These are phyloP conservation scores for Cyanistes caeruleus DNA, from an alignment of 2,113 vertebrate species.

Conservation along the genomic window DNA sequence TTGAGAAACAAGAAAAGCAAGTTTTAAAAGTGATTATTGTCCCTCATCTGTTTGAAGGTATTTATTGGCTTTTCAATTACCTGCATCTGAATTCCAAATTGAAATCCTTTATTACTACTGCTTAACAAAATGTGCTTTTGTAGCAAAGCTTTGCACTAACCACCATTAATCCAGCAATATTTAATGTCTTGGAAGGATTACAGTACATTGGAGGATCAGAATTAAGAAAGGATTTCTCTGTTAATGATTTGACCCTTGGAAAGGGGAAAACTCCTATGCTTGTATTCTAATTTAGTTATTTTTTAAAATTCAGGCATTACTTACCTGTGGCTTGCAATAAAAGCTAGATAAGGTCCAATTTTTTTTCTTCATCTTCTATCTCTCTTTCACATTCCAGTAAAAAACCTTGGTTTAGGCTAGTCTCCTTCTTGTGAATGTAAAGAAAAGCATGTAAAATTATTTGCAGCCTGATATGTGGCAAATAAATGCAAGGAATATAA, in stretches of 20 bases:
- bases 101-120: not conserved
- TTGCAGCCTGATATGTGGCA: rapidly evolving
- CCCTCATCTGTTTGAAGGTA: not conserved
- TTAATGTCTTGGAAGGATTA: slow-evolving; percentile 23
- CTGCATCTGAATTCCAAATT: not conserved
- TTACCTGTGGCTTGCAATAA: not conserved
- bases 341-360: not conserved
- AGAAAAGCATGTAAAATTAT: not conserved
- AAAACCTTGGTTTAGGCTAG: not conserved
- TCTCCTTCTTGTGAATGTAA: not conserved
- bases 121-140: not conserved
- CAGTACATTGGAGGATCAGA: not conserved
- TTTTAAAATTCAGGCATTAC: not conserved
- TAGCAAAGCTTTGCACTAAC: not conserved
- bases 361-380: not conserved
- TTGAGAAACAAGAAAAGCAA: not conserved
- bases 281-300: not conserved
- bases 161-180: not conserved
- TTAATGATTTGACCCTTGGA: not conserved
- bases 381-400: not conserved
- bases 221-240: slow-evolving; percentile 30
- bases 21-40: not conserved
- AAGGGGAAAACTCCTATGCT: not conserved
- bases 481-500: not conserved
- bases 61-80: not conserved